Conservation (phyloP, 92 coral and sea anemone species). For the Porites evermanni region DNA sequence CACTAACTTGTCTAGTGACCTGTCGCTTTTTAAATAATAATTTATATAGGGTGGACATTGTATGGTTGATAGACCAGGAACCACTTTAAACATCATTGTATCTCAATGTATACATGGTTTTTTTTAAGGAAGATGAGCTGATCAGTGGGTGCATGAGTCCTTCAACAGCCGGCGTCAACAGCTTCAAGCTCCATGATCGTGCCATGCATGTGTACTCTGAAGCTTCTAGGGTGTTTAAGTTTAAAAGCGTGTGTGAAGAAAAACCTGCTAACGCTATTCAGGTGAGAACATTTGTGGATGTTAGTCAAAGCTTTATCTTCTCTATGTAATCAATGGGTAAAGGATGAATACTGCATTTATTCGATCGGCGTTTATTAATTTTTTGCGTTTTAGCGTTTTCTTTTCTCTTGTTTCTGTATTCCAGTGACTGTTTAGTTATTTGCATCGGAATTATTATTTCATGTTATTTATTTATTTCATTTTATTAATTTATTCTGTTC, state of each 20-base stretch:
- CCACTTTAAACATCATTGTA: neutral
- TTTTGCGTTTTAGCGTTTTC: neutral
- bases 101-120: neutral
- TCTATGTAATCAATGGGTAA: too few species aligned
- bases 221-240: slow-evolving; percentile 89
- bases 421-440: too few species aligned
- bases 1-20: too few species aligned
- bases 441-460: too few species aligned
- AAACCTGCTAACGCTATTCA: slow-evolving; percentile 71
- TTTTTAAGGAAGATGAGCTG: slow-evolving; percentile 81
- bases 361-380: neutral
- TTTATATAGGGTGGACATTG: too few species aligned
- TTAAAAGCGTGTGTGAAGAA: slow-evolving; percentile 86
- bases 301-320: neutral
- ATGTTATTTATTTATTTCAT: too few species aligned
- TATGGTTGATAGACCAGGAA: neutral
- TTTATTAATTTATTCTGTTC: neutral
- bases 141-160: slow-evolving; percentile 86
- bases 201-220: slow-evolving; percentile 97
- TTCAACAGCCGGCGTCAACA: slow-evolving; percentile 83
- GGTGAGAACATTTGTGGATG: slow-evolving; percentile 46
- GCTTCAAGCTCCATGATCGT: slow-evolving; percentile 90
- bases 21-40: too few species aligned
- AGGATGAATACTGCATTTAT: too few species aligned
- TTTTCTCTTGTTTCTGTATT: neutral